Evolutionary conservation across 2,797 vertebrate species (phyloP).

Genomic region (Leptoclinus maculatus): DNA sequence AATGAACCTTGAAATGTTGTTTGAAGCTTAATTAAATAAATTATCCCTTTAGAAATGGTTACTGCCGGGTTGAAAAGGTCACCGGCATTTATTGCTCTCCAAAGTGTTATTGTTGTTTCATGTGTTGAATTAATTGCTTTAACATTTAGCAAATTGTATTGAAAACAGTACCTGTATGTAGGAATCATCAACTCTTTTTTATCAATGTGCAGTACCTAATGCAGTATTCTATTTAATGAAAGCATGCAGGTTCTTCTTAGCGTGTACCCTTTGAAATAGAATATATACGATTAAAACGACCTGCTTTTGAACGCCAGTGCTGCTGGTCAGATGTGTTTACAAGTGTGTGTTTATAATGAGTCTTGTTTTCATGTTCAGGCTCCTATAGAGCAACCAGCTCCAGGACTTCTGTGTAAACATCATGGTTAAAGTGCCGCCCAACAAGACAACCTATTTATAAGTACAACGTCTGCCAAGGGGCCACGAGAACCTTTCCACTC

Average conservation of each 20-base stretch:
- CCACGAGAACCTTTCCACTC: neutral
- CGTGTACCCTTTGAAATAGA: neutral
- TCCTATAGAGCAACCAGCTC: neutral
- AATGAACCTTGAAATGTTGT: neutral
- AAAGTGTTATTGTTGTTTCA: constrained; percentile 1
- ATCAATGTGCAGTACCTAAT: neutral
- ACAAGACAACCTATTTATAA: constrained; percentile 14
- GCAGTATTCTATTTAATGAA: neutral
- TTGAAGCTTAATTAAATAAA: neutral
- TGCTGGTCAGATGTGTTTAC: neutral
- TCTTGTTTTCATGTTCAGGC: constrained; percentile 13
- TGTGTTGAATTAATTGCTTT: neutral
- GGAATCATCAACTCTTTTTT: neutral
- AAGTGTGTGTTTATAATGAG: neutral
- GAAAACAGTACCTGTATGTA: neutral
- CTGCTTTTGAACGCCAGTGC: constrained; percentile 12
- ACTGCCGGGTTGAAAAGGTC: neutral
- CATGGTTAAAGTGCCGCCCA: neutral
- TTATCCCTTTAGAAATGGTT: neutral
- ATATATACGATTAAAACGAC: neutral
- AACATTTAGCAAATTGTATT: neutral
- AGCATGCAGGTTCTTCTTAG: constrained; percentile 4
- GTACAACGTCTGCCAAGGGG: neutral
- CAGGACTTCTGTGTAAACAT: constrained; percentile 10
- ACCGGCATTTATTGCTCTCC: neutral